Percentiles rank a stretch among this genome's conserved stretches.
Conservation (phyloP, 2,113 vertebrate genomes). For the Jacana jacana region DNA sequence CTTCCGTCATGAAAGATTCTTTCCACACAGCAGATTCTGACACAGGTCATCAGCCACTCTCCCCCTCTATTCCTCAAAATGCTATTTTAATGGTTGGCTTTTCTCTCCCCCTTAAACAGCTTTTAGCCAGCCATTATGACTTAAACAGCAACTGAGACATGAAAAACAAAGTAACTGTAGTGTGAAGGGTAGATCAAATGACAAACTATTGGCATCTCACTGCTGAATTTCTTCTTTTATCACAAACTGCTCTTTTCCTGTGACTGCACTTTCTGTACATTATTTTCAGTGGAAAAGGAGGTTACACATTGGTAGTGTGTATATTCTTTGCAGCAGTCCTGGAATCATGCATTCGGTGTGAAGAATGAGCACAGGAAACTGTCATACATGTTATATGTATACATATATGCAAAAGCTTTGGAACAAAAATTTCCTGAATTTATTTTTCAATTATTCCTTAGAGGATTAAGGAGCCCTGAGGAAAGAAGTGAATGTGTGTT, state of each 20-base stretch:
- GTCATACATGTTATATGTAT: background rate
- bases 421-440: background rate
- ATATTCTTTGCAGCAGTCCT: background rate
- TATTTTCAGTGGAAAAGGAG: background rate
- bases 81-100: background rate
- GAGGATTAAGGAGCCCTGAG: background rate
- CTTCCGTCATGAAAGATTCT: background rate
- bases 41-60: slow-evolving; percentile 18
- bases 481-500: background rate
- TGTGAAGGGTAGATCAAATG: slow-evolving; percentile 61
- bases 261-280: background rate
- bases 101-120: slow-evolving; percentile 35
- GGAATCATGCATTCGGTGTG: background rate
- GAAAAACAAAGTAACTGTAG: slow-evolving; percentile 57
- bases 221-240: slow-evolving; percentile 2
- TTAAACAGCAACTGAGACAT: slow-evolving; percentile 50
- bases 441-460: background rate
- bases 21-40: slow-evolving; percentile 11
- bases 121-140: slow-evolving; percentile 42
- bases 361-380: background rate
- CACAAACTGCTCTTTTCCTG: background rate
- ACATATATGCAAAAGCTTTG: background rate
- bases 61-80: slow-evolving; percentile 18
- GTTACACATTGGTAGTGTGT: background rate
- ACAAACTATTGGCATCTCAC: background rate